Conservation (phyloP, 2,797 vertebrate species). For the Enteromius argenteus region DNA sequence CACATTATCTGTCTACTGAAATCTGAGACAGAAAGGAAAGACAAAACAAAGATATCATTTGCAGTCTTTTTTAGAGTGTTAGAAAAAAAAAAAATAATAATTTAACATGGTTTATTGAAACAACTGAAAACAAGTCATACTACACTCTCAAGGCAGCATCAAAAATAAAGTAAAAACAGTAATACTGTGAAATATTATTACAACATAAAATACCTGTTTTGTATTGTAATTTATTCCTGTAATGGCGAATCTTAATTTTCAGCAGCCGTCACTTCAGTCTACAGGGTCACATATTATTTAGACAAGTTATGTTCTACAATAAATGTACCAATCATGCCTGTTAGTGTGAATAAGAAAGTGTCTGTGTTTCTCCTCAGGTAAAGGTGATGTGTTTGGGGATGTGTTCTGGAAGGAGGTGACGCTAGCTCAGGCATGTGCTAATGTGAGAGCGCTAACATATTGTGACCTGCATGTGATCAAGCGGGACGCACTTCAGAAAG, state of each 20-base stretch:
- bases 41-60: neutral
- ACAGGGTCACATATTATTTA: neutral
- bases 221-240: neutral
- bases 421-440: slow-evolving; percentile 95
- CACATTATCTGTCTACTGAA: neutral
- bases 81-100: neutral
- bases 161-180: slow-evolving; percentile 1
- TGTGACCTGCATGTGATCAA: slow-evolving; percentile 98
- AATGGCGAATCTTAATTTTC: neutral
- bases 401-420: slow-evolving; percentile 99
- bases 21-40: neutral
- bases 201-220: neutral
- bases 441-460: slow-evolving; percentile 96
- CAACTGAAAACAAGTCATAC: neutral
- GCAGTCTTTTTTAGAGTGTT: neutral
- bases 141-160: neutral
- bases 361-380: slow-evolving; percentile 79
- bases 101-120: neutral
- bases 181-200: neutral
- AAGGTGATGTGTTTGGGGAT: slow-evolving; percentile 98
- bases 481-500: slow-evolving; percentile 96
- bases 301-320: neutral
- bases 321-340: neutral
- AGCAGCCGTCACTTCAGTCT: too few species aligned
- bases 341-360: slow-evolving; percentile 8